Evolutionary conservation across 2,113 vertebrate genomes (phyloP).

Genomic region (Barnardius zonarius): DNA sequence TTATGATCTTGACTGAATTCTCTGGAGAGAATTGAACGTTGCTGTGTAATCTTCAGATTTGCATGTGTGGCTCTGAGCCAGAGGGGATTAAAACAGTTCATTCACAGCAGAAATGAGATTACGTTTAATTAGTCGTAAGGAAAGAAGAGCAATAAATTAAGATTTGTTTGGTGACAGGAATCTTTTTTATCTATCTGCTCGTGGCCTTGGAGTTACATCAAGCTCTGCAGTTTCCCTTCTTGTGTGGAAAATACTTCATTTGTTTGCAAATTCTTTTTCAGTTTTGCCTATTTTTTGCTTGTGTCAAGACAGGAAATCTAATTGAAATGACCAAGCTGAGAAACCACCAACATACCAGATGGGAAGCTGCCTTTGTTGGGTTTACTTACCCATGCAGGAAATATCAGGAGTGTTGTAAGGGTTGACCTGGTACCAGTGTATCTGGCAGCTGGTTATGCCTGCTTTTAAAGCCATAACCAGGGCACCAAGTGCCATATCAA

Average conservation of each 20-base stretch:
- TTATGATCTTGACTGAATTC: constrained; percentile 13
- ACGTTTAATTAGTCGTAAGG: not conserved
- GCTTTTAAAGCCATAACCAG: not conserved
- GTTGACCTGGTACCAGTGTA: not conserved
- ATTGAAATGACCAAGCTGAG: not conserved
- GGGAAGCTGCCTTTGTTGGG: not conserved
- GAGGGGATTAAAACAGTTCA: constrained; percentile 8
- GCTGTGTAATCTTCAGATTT: not conserved
- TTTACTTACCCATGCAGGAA: not conserved
- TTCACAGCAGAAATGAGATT: constrained; percentile 46
- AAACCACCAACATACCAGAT: not conserved
- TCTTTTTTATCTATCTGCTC: constrained; percentile 6
- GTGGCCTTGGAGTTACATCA: not conserved
- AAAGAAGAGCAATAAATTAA: constrained; percentile 12
- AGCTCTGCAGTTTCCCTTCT: not conserved
- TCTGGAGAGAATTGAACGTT: not conserved
- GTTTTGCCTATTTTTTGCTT: constrained; percentile 14
- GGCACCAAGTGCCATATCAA: not conserved
- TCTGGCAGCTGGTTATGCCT: not conserved
- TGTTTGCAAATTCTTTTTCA: not conserved
- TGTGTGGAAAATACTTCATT: constrained; percentile 10
- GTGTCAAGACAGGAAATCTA: not conserved
- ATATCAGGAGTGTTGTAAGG: not conserved
- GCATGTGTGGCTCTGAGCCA: constrained; percentile 25
- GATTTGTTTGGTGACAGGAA: constrained; percentile 24